These are phyloP conservation scores for Aurelia sp. DNA, from an alignment of 30 jellyfish, hydroid and myxozoan genomes.

Conservation along the genomic window DNA sequence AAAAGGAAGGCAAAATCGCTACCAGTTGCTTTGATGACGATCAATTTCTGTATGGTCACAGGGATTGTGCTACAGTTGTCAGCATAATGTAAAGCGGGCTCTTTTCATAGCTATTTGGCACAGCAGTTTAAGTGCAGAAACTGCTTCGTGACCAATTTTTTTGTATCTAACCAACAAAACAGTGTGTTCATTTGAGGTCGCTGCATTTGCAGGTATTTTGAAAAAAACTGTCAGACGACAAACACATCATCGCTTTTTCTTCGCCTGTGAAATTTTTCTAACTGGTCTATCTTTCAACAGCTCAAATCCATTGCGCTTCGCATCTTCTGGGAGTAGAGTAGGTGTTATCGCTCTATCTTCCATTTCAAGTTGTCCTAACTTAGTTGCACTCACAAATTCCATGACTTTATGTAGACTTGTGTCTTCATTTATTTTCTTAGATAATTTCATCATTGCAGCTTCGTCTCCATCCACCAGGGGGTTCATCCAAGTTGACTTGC, in stretches of 20 bases:
- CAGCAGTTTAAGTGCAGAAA: no score
- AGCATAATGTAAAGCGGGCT: no score
- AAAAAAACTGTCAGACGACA: no score
- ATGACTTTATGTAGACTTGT: conserved; percentile 52
- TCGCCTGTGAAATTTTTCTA: not conserved
- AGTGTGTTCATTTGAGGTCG: no score
- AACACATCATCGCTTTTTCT: conserved; percentile 13
- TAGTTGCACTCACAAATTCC: conserved; percentile 43
- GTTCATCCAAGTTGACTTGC: conserved; percentile 94
- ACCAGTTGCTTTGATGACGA: no score
- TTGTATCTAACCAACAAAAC: no score
- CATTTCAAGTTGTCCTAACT: conserved; percentile 55
- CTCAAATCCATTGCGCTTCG: conserved; percentile 68
- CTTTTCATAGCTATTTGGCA: no score
- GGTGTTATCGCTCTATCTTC: conserved; percentile 64
- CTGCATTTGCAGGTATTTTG: no score
- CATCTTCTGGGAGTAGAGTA: conserved; percentile 67
- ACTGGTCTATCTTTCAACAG: conserved; percentile 18
- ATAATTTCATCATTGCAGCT: conserved; percentile 57
- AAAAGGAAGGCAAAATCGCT: no score
- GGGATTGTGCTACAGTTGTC: no score
- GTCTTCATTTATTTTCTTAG: conserved; percentile 56
- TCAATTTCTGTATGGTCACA: no score
- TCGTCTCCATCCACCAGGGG: conserved; percentile 89
- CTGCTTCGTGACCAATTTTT: no score